Base-by-base conservation (phyloP, 2,797 vertebrate species). In the Cryptoblepharus egeriae region DNA sequence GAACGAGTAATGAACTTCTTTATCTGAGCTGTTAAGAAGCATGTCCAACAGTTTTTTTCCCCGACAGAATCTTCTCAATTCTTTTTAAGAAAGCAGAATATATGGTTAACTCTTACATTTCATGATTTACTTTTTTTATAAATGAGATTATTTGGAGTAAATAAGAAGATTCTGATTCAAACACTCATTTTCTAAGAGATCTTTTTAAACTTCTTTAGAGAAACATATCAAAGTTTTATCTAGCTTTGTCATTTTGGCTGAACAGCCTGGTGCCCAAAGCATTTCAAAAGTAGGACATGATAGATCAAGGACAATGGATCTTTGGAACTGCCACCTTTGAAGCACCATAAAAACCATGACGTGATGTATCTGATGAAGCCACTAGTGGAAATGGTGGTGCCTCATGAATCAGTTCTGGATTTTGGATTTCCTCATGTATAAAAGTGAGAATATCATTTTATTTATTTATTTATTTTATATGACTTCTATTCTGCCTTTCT, bases 1-100 rank as follows among this genome's bases (percentile, higher is more conserved):
- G 76, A 83, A 87, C 84, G 82, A 73, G 77, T 73, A 85, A 87
- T 84, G 58, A 82, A 70, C 64, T 68, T 85, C 3, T 85, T 88
- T 84, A 78, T 78, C 60, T 78, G 49, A 22, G 52, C 81, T 71
- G 57, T 75, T 45, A 82, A 71, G 1, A 79, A 85, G 37, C 75
- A 74, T 85, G 30, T 58, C 39, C 83, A 88, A 75, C 52, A 65
- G 35, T n/a, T 79, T 80, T 85, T 32, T 67, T 49, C 12, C 11
- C 11, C 42, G 71, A 75, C 69, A 69, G 20, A 37, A 57, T 75
- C 37, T 7, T 87, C 71, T 16, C 58, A 30, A 26, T 60, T 69
- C 61, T 76, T 87, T 80, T 90, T 68, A 82, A 75, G 74, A 82
- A 89, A 84, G 13, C 28, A 71, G 8, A 13, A 1, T 88, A 79